Percentiles rank a stretch among this genome's conserved stretches.
phyloP scores from a whole-genome alignment of 1,140 invertebrate species.

The Triops longicaudatus region DNA sequence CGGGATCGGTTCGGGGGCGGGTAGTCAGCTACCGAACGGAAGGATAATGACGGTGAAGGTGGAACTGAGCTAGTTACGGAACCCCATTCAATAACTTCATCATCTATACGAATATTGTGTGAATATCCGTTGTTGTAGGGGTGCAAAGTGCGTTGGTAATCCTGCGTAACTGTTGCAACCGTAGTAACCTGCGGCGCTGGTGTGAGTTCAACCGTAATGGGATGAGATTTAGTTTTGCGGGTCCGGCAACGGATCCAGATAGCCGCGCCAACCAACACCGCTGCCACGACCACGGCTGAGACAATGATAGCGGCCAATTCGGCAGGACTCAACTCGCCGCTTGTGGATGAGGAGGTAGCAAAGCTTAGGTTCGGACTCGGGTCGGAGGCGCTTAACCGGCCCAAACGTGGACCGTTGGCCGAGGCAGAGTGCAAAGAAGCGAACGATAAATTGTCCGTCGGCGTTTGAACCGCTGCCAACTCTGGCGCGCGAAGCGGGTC shows the following conservation, averaged over 20 bases:
- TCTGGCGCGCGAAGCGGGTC: neutral
- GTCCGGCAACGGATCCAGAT: neutral
- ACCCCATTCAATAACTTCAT: slow-evolving; percentile 24
- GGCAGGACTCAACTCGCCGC: neutral
- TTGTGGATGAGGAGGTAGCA: neutral
- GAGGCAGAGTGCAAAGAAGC: neutral
- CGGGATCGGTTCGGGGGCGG: slow-evolving; percentile 22
- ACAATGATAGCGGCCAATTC: neutral
- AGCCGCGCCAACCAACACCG: neutral
- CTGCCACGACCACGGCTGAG: neutral
- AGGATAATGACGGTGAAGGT: slow-evolving; percentile 23
- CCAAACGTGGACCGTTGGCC: neutral
- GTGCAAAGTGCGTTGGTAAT: neutral
- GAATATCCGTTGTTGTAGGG: neutral
- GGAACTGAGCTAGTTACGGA: slow-evolving; percentile 24
- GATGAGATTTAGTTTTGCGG: neutral
- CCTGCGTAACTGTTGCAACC: neutral
- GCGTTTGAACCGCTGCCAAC: neutral
- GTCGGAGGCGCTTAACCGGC: neutral
- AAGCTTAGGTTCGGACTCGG: neutral
- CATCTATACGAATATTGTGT: neutral
- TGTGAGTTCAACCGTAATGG: neutral
- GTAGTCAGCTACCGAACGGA: slow-evolving; percentile 23
- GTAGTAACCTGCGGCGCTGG: neutral
- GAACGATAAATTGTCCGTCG: neutral